These are phyloP conservation scores for Brevimyrus niger DNA, from an alignment of 2,113 vertebrate species.

Conservation along the genomic window DNA sequence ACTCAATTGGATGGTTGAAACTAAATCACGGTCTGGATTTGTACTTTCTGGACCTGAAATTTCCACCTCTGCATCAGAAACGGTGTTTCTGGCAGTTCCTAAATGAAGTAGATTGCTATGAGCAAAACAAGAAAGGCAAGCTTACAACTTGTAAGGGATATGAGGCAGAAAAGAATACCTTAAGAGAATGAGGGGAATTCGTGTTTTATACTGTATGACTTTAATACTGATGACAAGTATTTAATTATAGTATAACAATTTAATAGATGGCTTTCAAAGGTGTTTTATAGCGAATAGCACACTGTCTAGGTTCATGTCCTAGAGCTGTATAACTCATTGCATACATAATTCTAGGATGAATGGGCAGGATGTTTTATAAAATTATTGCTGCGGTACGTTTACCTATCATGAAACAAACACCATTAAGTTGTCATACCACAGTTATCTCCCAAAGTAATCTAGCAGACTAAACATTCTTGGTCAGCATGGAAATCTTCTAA, in stretches of 20 bases:
- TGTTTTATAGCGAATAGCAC: neutral
- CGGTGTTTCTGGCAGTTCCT: neutral
- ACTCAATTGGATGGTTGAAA: too few species aligned
- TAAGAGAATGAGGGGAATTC: neutral
- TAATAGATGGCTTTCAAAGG: neutral
- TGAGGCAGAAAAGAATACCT: neutral
- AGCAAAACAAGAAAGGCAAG: neutral
- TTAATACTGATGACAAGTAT: neutral
- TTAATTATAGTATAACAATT: neutral
- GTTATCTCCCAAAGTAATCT: slow-evolving; percentile 17
- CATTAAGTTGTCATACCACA: neutral
- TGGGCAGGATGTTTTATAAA: neutral
- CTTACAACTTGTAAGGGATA: neutral
- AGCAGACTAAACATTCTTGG: neutral
- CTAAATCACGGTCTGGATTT: too few species aligned
- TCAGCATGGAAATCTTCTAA: slow-evolving; percentile 42
- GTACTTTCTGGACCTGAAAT: too few species aligned
- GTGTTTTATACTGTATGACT: neutral
- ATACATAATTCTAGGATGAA: neutral
- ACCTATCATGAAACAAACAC: neutral
- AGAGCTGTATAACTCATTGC: neutral
- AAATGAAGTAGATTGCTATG: neutral
- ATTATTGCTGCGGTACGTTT: neutral
- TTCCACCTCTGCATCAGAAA: too few species aligned
- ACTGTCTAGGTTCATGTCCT: neutral